Base-by-base conservation (phyloP, 1,140 invertebrate species). In the Schlechtendalia chinensis region DNA sequence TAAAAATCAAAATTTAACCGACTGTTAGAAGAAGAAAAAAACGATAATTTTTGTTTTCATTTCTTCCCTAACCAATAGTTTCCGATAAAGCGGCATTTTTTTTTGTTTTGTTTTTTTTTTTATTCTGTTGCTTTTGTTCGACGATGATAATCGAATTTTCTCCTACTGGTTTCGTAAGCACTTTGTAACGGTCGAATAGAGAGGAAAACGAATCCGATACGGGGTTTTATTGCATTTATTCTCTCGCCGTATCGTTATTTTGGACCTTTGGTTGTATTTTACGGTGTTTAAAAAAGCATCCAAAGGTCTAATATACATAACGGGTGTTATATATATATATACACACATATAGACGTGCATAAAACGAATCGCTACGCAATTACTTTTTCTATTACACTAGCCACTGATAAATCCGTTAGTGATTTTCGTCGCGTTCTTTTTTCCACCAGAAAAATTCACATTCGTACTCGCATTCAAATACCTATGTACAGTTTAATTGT, bases 81-180 rank as follows among this genome's bases (percentile, higher is more conserved):
- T n/a, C n/a, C n/a, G n/a, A n/a, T n/a, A n/a, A n/a, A n/a, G n/a
- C n/a, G n/a, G n/a, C n/a, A n/a, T n/a, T n/a, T n/a, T n/a, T n/a
- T n/a, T n/a, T n/a, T n/a, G n/a, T n/a, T n/a, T n/a, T 50, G 27
- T 50, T 69, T 69, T 24, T 27, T 24, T 10, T 45, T 11, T 50
- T 10, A 27, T 47, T 69, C 24, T 16, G 27, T n/a, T 39, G 63
- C 39, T 67, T 69, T 69, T 12, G 12, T 47, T 27, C 19, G 24
- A 50, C 24, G 45, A 50, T 24, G 16, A 69, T 14, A 50, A 69
- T 69, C 67, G 22, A n/a, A 69, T 69, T 47, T 47, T 69, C 45
- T 69, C 14, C 22, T 17, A 22, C 5, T 22, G 45, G 47, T 69
- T 69, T 50, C 16, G 45, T 69, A 69, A 69, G 22, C 67, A 50